Evolutionary conservation across 2,113 vertebrate species (phyloP).

Genomic region (Phalacrocorax aristotelis): DNA sequence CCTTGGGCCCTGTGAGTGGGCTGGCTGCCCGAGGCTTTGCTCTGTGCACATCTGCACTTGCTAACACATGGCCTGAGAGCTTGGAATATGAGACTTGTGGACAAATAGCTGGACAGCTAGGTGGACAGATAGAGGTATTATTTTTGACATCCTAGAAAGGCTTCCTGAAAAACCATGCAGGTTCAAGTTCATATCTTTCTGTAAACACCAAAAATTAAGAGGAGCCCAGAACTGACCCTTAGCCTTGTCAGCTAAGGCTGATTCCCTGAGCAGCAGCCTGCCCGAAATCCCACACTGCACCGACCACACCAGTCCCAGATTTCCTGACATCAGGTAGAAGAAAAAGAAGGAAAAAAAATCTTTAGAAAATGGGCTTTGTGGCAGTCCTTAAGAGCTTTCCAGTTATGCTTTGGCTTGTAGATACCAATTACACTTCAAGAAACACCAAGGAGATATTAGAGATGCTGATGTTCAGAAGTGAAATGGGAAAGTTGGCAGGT

Average conservation of each 20-base stretch:
- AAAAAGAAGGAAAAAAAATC: neutral
- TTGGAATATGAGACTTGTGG: accelerated
- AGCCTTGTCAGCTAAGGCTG: neutral
- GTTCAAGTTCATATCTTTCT: neutral
- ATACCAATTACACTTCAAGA: neutral
- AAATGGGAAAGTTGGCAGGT: neutral
- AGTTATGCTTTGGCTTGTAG: neutral
- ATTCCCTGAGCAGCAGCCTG: neutral
- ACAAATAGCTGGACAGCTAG: neutral
- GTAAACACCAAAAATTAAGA: neutral
- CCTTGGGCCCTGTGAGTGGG: accelerated
- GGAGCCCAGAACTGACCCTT: neutral
- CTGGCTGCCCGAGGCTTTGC: neutral
- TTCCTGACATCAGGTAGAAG: neutral
- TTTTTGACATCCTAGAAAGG: neutral
- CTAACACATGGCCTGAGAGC: neutral
- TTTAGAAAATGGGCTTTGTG: neutral
- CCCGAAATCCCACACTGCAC: neutral
- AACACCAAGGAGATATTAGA: neutral
- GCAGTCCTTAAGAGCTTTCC: neutral
- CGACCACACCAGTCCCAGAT: neutral
- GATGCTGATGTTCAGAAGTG: neutral
- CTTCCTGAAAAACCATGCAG: neutral
- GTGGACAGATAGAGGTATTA: neutral
- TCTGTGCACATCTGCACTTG: neutral